phyloP scores from a whole-genome alignment of 2,113 vertebrate genomes.

The Hippocampus mohnikei region DNA sequence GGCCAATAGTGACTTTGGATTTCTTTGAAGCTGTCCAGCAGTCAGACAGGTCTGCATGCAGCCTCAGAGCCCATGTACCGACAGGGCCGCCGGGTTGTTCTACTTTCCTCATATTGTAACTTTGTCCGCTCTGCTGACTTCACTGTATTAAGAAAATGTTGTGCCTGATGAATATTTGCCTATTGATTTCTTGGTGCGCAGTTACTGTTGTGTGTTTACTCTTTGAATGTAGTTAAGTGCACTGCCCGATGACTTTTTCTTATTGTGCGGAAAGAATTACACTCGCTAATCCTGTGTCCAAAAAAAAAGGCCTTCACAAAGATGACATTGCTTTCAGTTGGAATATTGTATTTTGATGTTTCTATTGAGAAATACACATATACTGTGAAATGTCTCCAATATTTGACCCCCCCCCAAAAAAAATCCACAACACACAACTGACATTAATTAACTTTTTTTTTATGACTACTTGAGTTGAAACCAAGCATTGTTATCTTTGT shows the following conservation, averaged over 20 bases:
- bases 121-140: slow-evolving; percentile 3
- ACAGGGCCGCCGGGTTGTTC: background rate
- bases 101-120: background rate
- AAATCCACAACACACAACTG: background rate
- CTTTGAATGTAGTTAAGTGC: background rate
- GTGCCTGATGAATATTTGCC: background rate
- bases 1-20: background rate
- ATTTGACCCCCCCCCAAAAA: too few species aligned
- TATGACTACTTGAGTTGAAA: background rate
- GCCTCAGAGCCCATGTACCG: background rate
- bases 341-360: background rate
- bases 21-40: background rate
- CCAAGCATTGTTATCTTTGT: background rate
- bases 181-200: background rate
- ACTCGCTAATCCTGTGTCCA: background rate
- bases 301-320: background rate
- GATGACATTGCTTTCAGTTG: background rate
- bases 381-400: too few species aligned
- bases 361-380: too few species aligned
- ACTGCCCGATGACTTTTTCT: background rate
- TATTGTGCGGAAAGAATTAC: slow-evolving; percentile 2
- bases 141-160: background rate
- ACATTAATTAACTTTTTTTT: background rate
- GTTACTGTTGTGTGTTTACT: background rate
- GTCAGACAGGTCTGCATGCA: background rate